Conservation (phyloP, 2,888 invertebrate genomes). For the Noctua pronuba region DNA sequence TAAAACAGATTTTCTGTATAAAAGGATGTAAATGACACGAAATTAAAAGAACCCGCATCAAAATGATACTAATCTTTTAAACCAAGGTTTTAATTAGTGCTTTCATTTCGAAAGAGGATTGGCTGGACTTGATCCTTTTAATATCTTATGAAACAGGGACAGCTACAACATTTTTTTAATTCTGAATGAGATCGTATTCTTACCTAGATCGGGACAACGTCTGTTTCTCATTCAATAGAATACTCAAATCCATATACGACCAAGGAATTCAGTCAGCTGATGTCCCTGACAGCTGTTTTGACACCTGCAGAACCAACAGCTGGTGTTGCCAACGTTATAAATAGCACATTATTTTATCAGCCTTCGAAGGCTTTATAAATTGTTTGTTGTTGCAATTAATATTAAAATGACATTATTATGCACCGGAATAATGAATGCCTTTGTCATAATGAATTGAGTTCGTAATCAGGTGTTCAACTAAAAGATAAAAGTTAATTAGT, state of each 20-base stretch:
- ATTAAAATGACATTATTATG: conserved; percentile 22
- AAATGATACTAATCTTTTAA: conserved; percentile 1
- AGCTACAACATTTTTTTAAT: not conserved
- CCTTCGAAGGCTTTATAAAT: conserved; percentile 10
- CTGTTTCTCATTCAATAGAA: conserved; percentile 13
- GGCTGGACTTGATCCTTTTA: conserved; percentile 20
- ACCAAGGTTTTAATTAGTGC: conserved; percentile 17
- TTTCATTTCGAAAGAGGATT: conserved; percentile 17
- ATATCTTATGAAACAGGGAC: not conserved
- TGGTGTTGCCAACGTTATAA: conserved; percentile 54
- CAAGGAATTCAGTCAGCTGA: conserved; percentile 47
- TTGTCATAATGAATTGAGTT: conserved; percentile 34
- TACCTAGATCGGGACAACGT: not conserved
- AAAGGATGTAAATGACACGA: not conserved
- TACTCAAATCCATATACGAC: conserved; percentile 25
- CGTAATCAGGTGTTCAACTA: conserved; percentile 20
- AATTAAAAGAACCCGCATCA: not conserved
- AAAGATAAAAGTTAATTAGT: conserved; percentile 32
- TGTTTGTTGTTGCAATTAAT: conserved; percentile 42
- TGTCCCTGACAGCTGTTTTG: conserved; percentile 58
- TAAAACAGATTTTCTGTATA: not conserved
- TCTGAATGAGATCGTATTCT: no score
- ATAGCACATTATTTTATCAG: conserved; percentile 37
- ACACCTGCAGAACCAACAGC: conserved; percentile 56
- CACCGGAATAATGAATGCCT: conserved; percentile 21